Percentiles rank a stretch among this genome's conserved stretches.
These are phyloP conservation scores for Rhinophrynus dorsalis DNA, from an alignment of 2,797 vertebrate genomes.

Conservation along the genomic window DNA sequence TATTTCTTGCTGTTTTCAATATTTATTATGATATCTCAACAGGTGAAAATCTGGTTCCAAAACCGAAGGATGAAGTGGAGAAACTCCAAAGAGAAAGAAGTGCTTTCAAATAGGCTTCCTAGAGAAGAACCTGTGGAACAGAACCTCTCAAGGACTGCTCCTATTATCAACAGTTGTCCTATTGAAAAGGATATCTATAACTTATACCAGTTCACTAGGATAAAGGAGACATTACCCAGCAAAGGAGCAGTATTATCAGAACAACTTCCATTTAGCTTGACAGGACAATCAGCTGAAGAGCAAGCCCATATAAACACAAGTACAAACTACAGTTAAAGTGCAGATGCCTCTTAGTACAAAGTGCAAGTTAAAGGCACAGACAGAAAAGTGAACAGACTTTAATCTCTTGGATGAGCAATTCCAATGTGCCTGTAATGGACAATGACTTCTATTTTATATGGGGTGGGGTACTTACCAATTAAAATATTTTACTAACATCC, in stretches of 20 bases:
- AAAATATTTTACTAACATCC: too few species aligned
- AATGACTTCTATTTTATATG: too few species aligned
- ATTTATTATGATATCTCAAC: conserved; percentile 32
- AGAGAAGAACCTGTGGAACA: conserved; percentile 73
- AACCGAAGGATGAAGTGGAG: conserved; percentile 98
- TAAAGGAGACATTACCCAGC: conserved; percentile 58
- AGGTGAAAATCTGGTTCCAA: conserved; percentile 99
- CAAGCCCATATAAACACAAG: background rate
- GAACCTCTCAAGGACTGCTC: conserved; percentile 55
- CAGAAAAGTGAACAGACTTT: background rate
- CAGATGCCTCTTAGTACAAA: background rate
- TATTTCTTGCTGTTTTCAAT: too few species aligned
- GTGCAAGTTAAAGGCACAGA: background rate
- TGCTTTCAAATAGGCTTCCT: conserved; percentile 75
- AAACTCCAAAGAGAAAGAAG: conserved; percentile 95
- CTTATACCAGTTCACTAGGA: conserved; percentile 51
- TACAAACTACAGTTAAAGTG: conserved; percentile 56
- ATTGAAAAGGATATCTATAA: conserved; percentile 64
- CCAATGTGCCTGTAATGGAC: too few species aligned
- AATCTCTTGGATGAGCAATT: too few species aligned
- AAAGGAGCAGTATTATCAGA: conserved; percentile 56
- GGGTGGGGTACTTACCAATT: too few species aligned
- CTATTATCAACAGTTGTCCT: conserved; percentile 57
- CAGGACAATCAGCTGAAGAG: conserved; percentile 43
- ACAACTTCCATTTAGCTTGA: conserved; percentile 52